These are phyloP conservation scores for Sporophila hypoxantha DNA, from an alignment of 2,113 vertebrate genomes.

Conservation along the genomic window DNA sequence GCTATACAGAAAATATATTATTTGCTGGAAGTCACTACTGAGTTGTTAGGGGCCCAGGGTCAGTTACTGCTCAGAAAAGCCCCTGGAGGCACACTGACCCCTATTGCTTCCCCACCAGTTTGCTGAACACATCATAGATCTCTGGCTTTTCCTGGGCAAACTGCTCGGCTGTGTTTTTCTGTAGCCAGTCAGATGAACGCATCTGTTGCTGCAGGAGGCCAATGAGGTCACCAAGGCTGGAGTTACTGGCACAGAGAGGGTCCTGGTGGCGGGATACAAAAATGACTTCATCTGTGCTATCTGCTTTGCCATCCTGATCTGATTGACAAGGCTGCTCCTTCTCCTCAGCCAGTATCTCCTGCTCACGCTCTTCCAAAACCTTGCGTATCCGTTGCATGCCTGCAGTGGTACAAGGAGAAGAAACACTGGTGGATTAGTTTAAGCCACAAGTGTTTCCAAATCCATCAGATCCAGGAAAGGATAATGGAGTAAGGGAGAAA, in stretches of 20 bases:
- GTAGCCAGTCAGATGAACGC: constrained; percentile 76
- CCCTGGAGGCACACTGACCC: not conserved
- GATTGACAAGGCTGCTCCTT: constrained; percentile 36
- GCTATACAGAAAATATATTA: constrained; percentile 47
- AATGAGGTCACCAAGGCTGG: constrained; percentile 73
- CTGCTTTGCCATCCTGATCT: constrained; percentile 55
- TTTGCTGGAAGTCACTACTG: constrained; percentile 13
- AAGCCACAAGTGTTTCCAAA: not conserved
- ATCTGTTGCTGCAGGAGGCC: constrained; percentile 79
- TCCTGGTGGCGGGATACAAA: constrained; percentile 62
- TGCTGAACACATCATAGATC: constrained; percentile 80
- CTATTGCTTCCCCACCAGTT: constrained; percentile 74
- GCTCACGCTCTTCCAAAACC: constrained; percentile 73
- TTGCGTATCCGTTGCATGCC: constrained; percentile 82
- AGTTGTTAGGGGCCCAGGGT: not conserved
- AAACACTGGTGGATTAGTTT: not conserved
- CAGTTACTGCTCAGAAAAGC: not conserved
- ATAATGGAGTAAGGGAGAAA: not conserved
- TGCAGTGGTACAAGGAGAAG: constrained; percentile 31
- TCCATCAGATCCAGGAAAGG: not conserved
- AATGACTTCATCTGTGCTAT: constrained; percentile 67
- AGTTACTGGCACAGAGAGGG: constrained; percentile 3
- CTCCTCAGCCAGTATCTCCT: constrained; percentile 58
- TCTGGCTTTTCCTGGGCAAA: constrained; percentile 80
- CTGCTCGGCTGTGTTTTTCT: constrained; percentile 78